Base-by-base conservation (phyloP, 2,888 invertebrate species). In the Noctua janthina region DNA sequence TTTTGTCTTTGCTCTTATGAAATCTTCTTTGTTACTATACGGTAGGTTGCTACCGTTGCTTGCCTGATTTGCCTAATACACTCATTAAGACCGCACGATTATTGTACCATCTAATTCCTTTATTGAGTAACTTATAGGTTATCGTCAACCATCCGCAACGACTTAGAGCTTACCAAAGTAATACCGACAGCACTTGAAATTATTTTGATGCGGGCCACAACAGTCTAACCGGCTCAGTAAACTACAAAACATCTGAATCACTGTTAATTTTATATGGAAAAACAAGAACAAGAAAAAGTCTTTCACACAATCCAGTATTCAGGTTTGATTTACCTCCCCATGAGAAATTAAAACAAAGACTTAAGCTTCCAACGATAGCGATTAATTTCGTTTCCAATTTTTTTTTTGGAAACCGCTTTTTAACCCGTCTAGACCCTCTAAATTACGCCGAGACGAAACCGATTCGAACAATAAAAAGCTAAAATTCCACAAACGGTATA, bases 401-500 rank as follows among this genome's bases (percentile, higher is more conserved):
- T 87, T 87, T 87, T 87, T 88, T 80, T 75, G 68, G 74, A 84
- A 86, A 81, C 89, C 82, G 90, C 91, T 93, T 94, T 94, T 94
- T 93, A 92, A 90, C 91, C 93, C 91, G 95, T 96, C 96, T 96
- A 95, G 95, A 96, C 95, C 94, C 92, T 94, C 91, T 89, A 96
- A 96, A 96, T 96, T 96, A 95, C 92, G 90, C 92, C 88, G 92
- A 93, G 92, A 93, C 92, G 93, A 94, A 94, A 94, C 94, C 92
- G 94, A 96, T 95, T 94, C 94, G 90, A 94, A 96, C 93, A 96
- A 96, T 94, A 96, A 96, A 96, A 96, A 95, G 93, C 90, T 93
- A 91, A 96, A 96, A 96, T 96, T 95, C 96, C 96, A 95, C 94
- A 95, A 96, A 95, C 95, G 94, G 93, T 96, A 96, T 94, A 95